Conservation (phyloP, 1,140 invertebrate genomes). For the Cylas formicarius region DNA sequence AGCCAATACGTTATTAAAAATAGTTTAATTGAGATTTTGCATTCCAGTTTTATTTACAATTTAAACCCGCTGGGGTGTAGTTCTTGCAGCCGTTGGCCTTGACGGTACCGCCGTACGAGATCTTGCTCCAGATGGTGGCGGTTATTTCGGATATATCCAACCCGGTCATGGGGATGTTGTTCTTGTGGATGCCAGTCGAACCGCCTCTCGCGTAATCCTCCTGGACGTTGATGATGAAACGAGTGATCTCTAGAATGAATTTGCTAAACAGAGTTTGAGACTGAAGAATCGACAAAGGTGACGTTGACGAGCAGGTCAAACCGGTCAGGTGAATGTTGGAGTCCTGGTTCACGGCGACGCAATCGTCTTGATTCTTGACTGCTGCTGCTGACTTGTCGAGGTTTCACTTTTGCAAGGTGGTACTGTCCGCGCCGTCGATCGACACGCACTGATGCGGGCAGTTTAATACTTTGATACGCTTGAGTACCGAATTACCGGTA, state of each 20-base stretch:
- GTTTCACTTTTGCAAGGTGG: slow-evolving; percentile 1
- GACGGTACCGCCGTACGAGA: too few species aligned
- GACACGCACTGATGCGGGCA: slow-evolving; percentile 6
- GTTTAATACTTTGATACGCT: slow-evolving; percentile 9
- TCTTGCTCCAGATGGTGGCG: slow-evolving; percentile 11
- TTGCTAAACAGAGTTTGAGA: slow-evolving; percentile 4
- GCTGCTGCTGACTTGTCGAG: slow-evolving; percentile 8
- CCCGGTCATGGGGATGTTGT: slow-evolving; percentile 11
- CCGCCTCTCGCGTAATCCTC: slow-evolving; percentile 11
- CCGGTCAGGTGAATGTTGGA: slow-evolving; percentile 1
- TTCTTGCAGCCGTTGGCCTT: too few species aligned
- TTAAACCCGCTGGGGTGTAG: too few species aligned
- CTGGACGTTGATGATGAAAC: slow-evolving; percentile 9
- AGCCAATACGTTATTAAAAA: too few species aligned
- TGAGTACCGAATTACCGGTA: not conserved
- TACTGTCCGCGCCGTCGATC: not conserved
- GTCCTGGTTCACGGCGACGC: slow-evolving; percentile 10
- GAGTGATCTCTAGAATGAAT: slow-evolving; percentile 11
- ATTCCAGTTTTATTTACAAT: too few species aligned
- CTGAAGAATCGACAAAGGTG: slow-evolving; percentile 5
- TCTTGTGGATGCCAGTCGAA: slow-evolving; percentile 1
- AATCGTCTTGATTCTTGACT: slow-evolving; percentile 13
- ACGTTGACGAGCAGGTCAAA: slow-evolving; percentile 6
- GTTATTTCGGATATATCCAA: slow-evolving; percentile 5
- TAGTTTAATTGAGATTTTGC: too few species aligned